Base-by-base conservation (phyloP, 2,113 vertebrate genomes). In the Colossoma macropomum region DNA sequence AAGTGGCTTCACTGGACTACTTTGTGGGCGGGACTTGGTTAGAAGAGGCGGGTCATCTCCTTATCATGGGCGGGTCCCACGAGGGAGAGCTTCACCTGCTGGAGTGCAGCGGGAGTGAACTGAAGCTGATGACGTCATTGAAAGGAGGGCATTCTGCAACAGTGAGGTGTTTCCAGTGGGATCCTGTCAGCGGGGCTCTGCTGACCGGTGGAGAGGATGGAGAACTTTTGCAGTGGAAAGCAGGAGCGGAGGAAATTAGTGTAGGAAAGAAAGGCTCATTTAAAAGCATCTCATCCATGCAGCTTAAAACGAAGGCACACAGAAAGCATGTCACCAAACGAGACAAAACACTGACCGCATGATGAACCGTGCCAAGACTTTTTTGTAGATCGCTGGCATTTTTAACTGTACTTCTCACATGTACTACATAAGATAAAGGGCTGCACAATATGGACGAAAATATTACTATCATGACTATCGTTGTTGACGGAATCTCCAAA, bases 141-240 rank as follows among this genome's bases (percentile, higher is more conserved):
- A 4, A 69, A 0, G 93, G 92, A 0, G 96, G 96, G 0, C 98
- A 99, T 84, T 72, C 93, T 0, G 89, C 96, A 65, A 94, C 88
- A 0, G 94, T 98, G 11, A 95, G 97, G 76, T 97, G 96, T 77
- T 97, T 97, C 89, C 92, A 82, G 88, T 99, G 97, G 97, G 92
- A 95, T 79, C 28, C 68, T 1, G 71, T 45, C 0, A 92, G 89
- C 23, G 92, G 92, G 74, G 91, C 93, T 63, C 88, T 99, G 86
- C 79, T 98, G 88, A 99, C 96, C 0, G 97, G 96, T 0, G 98
- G 97, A 8, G 98, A 99, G 91, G 98, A 99, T 48, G 95, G 94
- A 19, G 96, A 96, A 89, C 90, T 99, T 89, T 88, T 98, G 87
- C 94, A 96, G 30, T 99, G 98, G 98, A 96, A 94, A 93, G 92